These are phyloP conservation scores for Dasypolia templi DNA, from an alignment of 2,888 invertebrate genomes.

Conservation along the genomic window DNA sequence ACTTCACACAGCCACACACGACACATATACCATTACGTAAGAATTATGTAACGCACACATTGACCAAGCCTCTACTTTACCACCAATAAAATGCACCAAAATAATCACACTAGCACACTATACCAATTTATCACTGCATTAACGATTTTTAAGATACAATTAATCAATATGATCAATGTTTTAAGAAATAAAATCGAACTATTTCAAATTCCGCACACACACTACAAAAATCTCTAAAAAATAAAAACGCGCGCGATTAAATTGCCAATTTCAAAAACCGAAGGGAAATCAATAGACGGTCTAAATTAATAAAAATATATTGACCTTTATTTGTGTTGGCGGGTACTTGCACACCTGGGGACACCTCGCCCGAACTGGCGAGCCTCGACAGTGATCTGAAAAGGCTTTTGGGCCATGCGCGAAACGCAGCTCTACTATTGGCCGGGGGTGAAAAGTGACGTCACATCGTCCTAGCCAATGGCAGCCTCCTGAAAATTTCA, in stretches of 20 bases:
- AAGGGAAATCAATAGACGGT: constrained; percentile 72
- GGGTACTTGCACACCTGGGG: constrained; percentile 88
- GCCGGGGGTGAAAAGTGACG: constrained; percentile 81
- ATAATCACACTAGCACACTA: constrained; percentile 57
- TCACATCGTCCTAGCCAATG: constrained; percentile 82
- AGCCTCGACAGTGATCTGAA: constrained; percentile 74
- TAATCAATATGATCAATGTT: constrained; percentile 12
- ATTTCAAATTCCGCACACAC: constrained; percentile 46
- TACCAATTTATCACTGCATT: constrained; percentile 46
- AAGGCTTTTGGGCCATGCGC: constrained; percentile 84
- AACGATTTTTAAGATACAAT: constrained; percentile 17
- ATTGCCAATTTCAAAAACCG: constrained; percentile 35
- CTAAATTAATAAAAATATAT: constrained; percentile 71
- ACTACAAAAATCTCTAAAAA: constrained; percentile 50
- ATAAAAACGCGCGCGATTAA: constrained; percentile 55
- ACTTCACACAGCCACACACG: constrained; percentile 48
- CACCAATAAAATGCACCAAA: constrained; percentile 34
- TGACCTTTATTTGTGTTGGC: constrained; percentile 82
- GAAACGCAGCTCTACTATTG: constrained; percentile 78
- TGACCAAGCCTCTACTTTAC: constrained; percentile 7
- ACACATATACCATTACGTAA: constrained; percentile 73
- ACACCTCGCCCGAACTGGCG: constrained; percentile 87
- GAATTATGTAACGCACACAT: constrained; percentile 55
- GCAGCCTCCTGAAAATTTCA: constrained; percentile 83
- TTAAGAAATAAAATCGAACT: constrained; percentile 19